Evolutionary conservation across 1,140 invertebrate species (phyloP).

Genomic region (Battus philenor): DNA sequence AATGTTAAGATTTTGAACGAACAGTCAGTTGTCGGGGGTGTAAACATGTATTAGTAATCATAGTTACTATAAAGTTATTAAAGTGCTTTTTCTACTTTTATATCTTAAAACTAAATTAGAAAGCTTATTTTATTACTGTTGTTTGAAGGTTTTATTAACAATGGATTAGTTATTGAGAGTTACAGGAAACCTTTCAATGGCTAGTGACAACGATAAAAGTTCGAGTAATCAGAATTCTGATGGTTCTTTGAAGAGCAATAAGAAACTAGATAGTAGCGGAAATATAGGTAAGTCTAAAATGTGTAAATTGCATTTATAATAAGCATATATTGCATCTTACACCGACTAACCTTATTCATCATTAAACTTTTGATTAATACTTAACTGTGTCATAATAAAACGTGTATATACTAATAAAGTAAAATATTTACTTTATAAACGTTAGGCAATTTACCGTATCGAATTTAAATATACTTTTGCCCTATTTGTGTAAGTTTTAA

Average conservation of each 20-base stretch:
- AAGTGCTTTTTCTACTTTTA: slow-evolving; percentile 39
- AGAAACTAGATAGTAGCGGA: slow-evolving; percentile 48
- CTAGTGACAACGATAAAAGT: slow-evolving; percentile 73
- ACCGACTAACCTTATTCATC: slow-evolving; percentile 2
- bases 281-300: slow-evolving; percentile 46
- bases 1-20: slow-evolving; percentile 23
- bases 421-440: too few relatives aligned
- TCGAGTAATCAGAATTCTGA: slow-evolving; percentile 64
- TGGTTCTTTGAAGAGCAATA: slow-evolving; percentile 57
- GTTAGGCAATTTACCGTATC: too few relatives aligned
- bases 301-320: too few relatives aligned
- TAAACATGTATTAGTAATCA: slow-evolving; percentile 50
- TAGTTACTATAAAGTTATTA: slow-evolving; percentile 26
- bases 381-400: not conserved
- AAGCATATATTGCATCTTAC: slow-evolving; percentile 3
- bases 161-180: slow-evolving; percentile 16
- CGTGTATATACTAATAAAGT: too few relatives aligned
- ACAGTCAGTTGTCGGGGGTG: slow-evolving; percentile 33
- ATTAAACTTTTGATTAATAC: slow-evolving; percentile 4
- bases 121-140: slow-evolving; percentile 4
- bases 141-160: slow-evolving; percentile 1
- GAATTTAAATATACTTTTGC: too few relatives aligned
- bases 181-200: slow-evolving; percentile 60
- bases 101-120: slow-evolving; percentile 24
- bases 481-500: too few relatives aligned